These are phyloP conservation scores for Brachyhypopomus occidentalis DNA, from an alignment of 2,113 vertebrate genomes.

Conservation along the genomic window DNA sequence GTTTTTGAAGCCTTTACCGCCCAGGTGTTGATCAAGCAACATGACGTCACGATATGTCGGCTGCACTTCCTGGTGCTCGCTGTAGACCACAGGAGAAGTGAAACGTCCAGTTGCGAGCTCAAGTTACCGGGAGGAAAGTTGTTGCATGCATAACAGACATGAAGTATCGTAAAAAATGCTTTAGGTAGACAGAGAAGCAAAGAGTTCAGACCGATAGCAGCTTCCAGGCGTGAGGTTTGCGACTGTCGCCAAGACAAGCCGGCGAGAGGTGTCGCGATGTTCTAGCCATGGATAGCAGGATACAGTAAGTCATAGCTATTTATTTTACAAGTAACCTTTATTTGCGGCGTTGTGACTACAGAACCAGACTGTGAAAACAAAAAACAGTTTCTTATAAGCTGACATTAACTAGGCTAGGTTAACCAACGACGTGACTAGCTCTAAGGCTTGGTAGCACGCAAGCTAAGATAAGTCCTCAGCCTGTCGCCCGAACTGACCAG, in stretches of 20 bases:
- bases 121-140: slow-evolving; percentile 26
- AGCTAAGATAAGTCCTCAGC: background rate
- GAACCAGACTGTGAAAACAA: too few species aligned
- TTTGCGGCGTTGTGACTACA: background rate
- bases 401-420: background rate
- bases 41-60: slow-evolving; percentile 72
- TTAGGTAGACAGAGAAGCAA: slow-evolving; percentile 47
- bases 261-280: slow-evolving; percentile 79
- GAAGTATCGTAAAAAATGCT: background rate
- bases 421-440: background rate
- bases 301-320: slow-evolving; percentile 78
- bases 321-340: slow-evolving; percentile 7
- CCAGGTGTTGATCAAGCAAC: slow-evolving; percentile 59
- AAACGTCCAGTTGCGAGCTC: slow-evolving; percentile 31
- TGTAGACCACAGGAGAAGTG: slow-evolving; percentile 48
- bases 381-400: background rate
- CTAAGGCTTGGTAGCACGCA: background rate
- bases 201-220: slow-evolving; percentile 25
- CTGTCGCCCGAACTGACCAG: too few species aligned
- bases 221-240: slow-evolving; percentile 45
- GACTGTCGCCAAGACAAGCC: slow-evolving; percentile 48
- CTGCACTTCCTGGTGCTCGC: slow-evolving; percentile 77
- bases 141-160: background rate
- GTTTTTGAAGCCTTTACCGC: background rate
- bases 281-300: slow-evolving; percentile 88